A percentile compares a stretch with the other conserved stretches of the same genome.
Evolutionary conservation across 2,888 invertebrate species (phyloP).

Genomic region (Drosophila parthenogenetica): DNA sequence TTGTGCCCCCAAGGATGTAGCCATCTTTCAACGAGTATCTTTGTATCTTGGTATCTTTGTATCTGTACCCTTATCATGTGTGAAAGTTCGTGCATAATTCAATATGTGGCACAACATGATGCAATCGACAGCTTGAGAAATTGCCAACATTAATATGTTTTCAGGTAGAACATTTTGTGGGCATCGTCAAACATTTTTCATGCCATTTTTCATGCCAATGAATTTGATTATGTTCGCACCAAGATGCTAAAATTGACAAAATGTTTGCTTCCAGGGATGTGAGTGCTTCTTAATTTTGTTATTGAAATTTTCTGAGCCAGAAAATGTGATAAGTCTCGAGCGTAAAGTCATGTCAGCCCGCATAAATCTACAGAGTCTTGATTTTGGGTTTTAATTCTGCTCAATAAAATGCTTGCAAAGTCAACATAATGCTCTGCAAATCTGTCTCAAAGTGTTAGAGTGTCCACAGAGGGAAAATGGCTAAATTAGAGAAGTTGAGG

Average conservation of each 20-base stretch:
- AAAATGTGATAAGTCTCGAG: conserved; percentile 57
- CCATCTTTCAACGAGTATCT: neutral
- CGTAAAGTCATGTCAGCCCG: conserved; percentile 20
- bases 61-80: conserved; percentile 32
- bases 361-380: conserved; percentile 9
- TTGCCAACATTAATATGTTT: conserved; percentile 58
- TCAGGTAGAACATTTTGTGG: conserved; percentile 50
- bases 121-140: conserved; percentile 75
- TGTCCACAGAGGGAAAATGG: neutral
- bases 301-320: conserved; percentile 50
- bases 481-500: neutral
- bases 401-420: conserved; percentile 5
- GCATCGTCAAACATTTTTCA: conserved; percentile 30
- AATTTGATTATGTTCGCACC: conserved; percentile 63
- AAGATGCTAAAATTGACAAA: neutral
- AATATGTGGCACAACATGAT: conserved; percentile 55
- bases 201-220: conserved; percentile 65
- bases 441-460: conserved; percentile 32
- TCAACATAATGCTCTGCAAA: conserved; percentile 8
- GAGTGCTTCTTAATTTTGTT: conserved; percentile 42
- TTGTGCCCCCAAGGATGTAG: conserved; percentile 3
- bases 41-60: neutral
- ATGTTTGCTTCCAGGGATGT: conserved; percentile 1
- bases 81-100: conserved; percentile 63
- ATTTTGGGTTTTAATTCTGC: conserved; percentile 5